Conservation (phyloP, 2,888 invertebrate species). For the Chymomyza caudatula region DNA sequence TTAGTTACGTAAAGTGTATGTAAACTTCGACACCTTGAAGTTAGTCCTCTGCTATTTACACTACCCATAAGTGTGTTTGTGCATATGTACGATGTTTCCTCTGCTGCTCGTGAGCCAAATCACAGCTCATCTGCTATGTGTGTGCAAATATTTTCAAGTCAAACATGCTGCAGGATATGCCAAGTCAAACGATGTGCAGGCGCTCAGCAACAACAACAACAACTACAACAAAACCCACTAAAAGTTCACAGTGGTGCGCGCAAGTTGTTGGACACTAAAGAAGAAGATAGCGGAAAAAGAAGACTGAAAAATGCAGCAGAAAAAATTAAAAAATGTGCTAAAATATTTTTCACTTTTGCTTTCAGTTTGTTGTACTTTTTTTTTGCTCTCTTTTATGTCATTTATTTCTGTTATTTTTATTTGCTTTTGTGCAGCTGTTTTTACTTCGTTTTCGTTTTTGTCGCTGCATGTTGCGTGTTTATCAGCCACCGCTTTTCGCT, state of each 20-base stretch:
- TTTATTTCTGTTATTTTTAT: conserved; percentile 57
- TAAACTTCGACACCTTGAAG: too few species aligned
- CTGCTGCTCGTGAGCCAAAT: background rate
- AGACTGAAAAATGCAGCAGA: background rate
- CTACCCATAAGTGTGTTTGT: too few species aligned
- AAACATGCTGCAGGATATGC: conserved; percentile 4
- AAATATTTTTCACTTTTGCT: background rate
- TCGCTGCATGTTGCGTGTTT: conserved; percentile 6
- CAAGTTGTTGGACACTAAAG: background rate
- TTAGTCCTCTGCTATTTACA: too few species aligned
- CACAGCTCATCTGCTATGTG: background rate
- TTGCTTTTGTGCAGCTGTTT: conserved; percentile 56
- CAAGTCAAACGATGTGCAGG: background rate
- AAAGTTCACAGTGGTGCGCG: background rate
- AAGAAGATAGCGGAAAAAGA: background rate
- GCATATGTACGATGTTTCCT: too few species aligned
- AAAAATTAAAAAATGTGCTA: background rate
- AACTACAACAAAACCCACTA: background rate
- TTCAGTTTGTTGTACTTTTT: background rate
- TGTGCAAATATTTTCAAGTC: background rate
- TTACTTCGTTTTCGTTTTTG: conserved; percentile 32
- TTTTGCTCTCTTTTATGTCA: conserved; percentile 21
- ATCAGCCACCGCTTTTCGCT: conserved; percentile 20
- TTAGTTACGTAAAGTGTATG: too few species aligned
- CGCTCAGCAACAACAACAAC: background rate